These are phyloP conservation scores for Styela clava DNA, from an alignment of 23 tunicate species.

Conservation along the genomic window DNA sequence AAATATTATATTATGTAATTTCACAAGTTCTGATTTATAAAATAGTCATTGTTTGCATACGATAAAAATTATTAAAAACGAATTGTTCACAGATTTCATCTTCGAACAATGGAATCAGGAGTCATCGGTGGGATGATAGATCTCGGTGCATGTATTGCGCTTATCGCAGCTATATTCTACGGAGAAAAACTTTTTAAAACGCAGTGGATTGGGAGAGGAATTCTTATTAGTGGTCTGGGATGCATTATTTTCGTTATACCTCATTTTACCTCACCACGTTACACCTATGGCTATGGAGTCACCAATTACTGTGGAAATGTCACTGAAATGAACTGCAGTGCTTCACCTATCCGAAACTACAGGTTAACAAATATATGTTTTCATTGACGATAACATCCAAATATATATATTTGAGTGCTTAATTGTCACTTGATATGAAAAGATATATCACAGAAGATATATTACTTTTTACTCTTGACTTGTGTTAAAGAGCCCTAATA, in stretches of 20 bases:
- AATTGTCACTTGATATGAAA: too few species aligned
- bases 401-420: too few species aligned
- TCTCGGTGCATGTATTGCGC: conserved; percentile 10
- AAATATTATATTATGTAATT: too few species aligned
- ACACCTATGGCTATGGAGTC: not conserved
- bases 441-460: not conserved
- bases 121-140: conserved; percentile 1
- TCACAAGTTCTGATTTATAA: too few species aligned
- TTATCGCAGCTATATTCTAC: not conserved
- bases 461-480: too few species aligned
- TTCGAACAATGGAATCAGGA: conserved; percentile 3
- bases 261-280: not conserved
- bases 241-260: not conserved
- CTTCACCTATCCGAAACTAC: not conserved
- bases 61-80: too few species aligned
- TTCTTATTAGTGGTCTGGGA: not conserved
- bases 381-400: too few species aligned
- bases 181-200: not conserved
- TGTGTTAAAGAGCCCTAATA: too few species aligned
- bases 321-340: not conserved
- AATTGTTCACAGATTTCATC: conserved; percentile 8
- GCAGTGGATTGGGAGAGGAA: conserved; percentile 11
- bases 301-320: conserved; percentile 17
- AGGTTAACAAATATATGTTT: too few species aligned
- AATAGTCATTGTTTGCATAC: too few species aligned